Base-by-base conservation (phyloP, 1,140 invertebrate genomes). In the Monochamus saltuarius region DNA sequence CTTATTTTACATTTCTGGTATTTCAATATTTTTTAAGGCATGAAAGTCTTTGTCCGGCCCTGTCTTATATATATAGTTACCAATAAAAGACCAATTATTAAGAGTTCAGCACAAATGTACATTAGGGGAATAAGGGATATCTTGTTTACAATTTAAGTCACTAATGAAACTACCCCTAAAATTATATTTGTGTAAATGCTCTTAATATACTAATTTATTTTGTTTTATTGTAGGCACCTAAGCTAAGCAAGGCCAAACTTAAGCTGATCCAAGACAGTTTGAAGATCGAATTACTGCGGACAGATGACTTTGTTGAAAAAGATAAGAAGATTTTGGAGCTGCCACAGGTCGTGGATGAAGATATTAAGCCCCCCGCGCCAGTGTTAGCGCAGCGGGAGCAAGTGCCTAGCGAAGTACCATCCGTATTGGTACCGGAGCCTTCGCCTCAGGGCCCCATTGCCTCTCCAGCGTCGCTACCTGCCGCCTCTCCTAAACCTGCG, bases 151-250 rank as follows among this genome's bases (percentile, higher is more conserved):
- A 14, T n/a, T 40, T 40, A 40, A 14, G 14, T n/a, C 14, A n/a
- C 14, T n/a, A 40, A 40, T 40, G 9, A 9, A 40, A 42, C 4
- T 42, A n/a, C 11, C 56, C 56, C 56, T 57, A 14, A 55, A 55
- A 29, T 47, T 45, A 53, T 56, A 42, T 53, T 54, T 60, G 49
- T 53, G 40, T 60, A 39, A 22, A 53, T 66, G 60, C 65, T 66
- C 65, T 66, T 66, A 54, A 66, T 35, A 45, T 17, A 54, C 54
- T 62, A 66, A 66, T 40, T 46, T 6, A 47, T 37, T 29, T 60
- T 56, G 39, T 61, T 58, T 57, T 60, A 36, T 63, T 66, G 4
- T 52, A 69, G 67, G 67, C 60, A 22, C 47, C 51, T 22, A 61
- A 64, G 52, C 16, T 61, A 36, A 38, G 36, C n/a, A 55, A 56